Percentiles rank a stretch among this genome's conserved stretches.
Conservation (phyloP, 2,888 invertebrate genomes). For the Plusia festucae region DNA sequence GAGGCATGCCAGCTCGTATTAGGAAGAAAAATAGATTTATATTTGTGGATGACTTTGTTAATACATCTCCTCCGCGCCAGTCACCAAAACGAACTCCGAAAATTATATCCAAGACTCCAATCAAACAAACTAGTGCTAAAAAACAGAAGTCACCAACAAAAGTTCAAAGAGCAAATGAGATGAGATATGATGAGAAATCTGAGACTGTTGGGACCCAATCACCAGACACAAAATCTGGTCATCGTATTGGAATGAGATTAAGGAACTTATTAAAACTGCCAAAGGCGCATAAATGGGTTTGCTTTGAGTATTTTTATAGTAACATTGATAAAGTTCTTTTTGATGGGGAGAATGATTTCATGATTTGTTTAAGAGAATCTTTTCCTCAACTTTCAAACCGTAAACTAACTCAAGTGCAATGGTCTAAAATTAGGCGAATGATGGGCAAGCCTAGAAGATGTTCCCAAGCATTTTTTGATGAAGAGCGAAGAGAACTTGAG, state of each 20-base stretch:
- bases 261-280: conserved; percentile 98
- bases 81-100: conserved; percentile 92
- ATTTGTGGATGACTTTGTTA: conserved; percentile 96
- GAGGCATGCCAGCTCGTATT: conserved; percentile 97
- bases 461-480: conserved; percentile 98
- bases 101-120: conserved; percentile 86
- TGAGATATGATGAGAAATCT: conserved; percentile 81
- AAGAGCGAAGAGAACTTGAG: conserved; percentile 97
- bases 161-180: conserved; percentile 83
- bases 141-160: conserved; percentile 88
- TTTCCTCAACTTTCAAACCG: conserved; percentile 97
- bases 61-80: conserved; percentile 92
- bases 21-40: conserved; percentile 96
- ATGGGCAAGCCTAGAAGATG: conserved; percentile 99
- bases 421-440: conserved; percentile 98
- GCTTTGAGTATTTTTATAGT: conserved; percentile 99
- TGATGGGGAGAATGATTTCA: conserved; percentile 98
- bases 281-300: conserved; percentile 99
- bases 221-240: conserved; percentile 95
- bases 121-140: conserved; percentile 80
- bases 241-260: conserved; percentile 96
- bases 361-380: conserved; percentile 96
- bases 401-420: conserved; percentile 96
- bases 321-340: conserved; percentile 98
- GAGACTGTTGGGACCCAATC: conserved; percentile 82